Evolutionary conservation across 53 echinoderm and acorn worm species (phyloP), one percentile per base, ranked within the genome.

Genomic region (Arbacia lixula): DNA sequence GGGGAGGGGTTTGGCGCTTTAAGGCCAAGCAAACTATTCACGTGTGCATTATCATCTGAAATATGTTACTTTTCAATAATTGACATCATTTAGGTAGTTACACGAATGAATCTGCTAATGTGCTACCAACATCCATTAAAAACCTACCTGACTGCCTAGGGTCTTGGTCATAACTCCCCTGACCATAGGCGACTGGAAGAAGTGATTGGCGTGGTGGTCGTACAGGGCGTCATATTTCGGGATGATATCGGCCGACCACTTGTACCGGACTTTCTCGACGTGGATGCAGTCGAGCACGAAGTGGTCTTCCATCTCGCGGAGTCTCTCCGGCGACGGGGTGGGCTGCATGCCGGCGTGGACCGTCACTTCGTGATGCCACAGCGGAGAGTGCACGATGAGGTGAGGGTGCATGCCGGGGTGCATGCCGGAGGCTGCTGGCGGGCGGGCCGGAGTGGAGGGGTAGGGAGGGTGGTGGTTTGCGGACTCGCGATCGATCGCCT

Each of bases 241-340:
- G 8, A 95, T 95, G 64, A 93, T 91, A 72, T 95, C 96, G 5
- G 93, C 58, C 31, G 93, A 93, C 96, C 96, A 95, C 63, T 95
- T 95, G 54, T 95, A 95, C 11, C 96, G 86, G 4, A 86, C 76
- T 43, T 88, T 93, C 41, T 95, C 96, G 6, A 91, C 87, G 39
- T 75, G 61, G 84, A 95, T 95, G 34, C 96, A 93, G 35, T 95
- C 96, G 12, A 95, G 83, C 20, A 87, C 73, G 53, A 95, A 95
- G 2, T 69, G 46, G 17, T 87, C 49, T 38, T 95, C 96, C 85
- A 86, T 64, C 32, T 84, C 85, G 34, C 53, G 84, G 16, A 93
- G 82, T 60, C 67, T 49, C 3, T 32, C 68, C 2, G 87, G 42
- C 11, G 68, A 33, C 3, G 87, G 91, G 60, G 54, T 40, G 17